Evolutionary conservation across 2,113 vertebrate genomes (phyloP).

Genomic region (Hystrix brachyura): DNA sequence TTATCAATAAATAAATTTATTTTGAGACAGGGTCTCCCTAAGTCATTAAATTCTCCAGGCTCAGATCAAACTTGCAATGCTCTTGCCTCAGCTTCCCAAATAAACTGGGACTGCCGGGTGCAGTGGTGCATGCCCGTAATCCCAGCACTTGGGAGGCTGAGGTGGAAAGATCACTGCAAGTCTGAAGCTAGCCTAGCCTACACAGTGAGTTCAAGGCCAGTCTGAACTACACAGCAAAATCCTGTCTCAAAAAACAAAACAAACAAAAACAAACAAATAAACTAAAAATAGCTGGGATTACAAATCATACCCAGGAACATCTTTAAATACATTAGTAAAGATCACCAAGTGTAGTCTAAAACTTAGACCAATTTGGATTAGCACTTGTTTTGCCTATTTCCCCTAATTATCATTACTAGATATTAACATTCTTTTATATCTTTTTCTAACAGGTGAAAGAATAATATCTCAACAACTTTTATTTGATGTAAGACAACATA

Average conservation of each 20-base stretch:
- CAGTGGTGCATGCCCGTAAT: background rate
- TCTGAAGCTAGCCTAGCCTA: background rate
- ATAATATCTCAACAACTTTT: background rate
- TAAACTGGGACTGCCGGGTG: background rate
- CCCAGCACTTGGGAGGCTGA: background rate
- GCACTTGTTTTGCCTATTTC: slow-evolving; percentile 17
- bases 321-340: background rate
- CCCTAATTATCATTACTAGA: background rate
- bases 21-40: background rate
- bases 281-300: background rate
- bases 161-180: background rate
- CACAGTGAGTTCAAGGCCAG: background rate
- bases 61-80: background rate
- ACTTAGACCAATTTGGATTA: slow-evolving; percentile 24
- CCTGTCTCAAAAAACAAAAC: background rate
- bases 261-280: background rate
- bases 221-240: background rate
- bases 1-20: background rate
- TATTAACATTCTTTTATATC: slow-evolving; percentile 11
- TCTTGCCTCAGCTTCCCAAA: background rate
- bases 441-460: background rate
- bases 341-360: background rate
- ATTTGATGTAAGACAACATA: background rate
- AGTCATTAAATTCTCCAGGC: background rate
- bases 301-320: background rate